Conservation (phyloP, 2,888 invertebrate species). For the Ochropacha duplaris region DNA sequence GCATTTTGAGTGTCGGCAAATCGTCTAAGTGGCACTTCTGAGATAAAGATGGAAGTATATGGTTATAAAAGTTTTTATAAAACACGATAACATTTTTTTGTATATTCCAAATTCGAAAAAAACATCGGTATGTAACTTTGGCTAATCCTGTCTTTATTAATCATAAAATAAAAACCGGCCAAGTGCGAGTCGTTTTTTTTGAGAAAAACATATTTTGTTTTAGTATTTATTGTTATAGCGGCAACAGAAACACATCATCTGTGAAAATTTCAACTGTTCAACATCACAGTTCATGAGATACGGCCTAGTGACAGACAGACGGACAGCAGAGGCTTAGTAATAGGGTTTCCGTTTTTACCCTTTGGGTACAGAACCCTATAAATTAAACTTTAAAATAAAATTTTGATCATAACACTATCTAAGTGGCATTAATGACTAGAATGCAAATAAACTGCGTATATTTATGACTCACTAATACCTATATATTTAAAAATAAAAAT, state of each 20-base stretch:
- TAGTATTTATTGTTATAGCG: too few relatives aligned
- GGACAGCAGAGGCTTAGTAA: too few relatives aligned
- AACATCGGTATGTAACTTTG: neutral
- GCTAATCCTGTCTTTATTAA: neutral
- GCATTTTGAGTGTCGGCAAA: neutral
- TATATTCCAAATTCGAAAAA: neutral
- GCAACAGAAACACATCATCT: too few relatives aligned
- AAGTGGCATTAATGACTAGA: neutral
- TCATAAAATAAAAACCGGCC: too few relatives aligned
- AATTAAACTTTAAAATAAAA: too few relatives aligned
- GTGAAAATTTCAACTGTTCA: too few relatives aligned
- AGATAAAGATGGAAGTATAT: neutral
- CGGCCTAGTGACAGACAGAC: too few relatives aligned
- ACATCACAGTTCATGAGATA: too few relatives aligned
- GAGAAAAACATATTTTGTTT: too few relatives aligned
- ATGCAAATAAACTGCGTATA: neutral
- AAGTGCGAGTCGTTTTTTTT: too few relatives aligned
- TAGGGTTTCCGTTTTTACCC: too few relatives aligned
- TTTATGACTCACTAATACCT: neutral
- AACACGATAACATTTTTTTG: neutral
- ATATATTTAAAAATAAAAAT: neutral
- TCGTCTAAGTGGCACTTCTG: neutral
- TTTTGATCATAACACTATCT: neutral
- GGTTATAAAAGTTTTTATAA: neutral
- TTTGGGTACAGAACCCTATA: too few relatives aligned